Percentiles rank a stretch among this genome's conserved stretches.
Conservation (phyloP, 2,888 invertebrate genomes). For the Platycheirus rosarum region DNA sequence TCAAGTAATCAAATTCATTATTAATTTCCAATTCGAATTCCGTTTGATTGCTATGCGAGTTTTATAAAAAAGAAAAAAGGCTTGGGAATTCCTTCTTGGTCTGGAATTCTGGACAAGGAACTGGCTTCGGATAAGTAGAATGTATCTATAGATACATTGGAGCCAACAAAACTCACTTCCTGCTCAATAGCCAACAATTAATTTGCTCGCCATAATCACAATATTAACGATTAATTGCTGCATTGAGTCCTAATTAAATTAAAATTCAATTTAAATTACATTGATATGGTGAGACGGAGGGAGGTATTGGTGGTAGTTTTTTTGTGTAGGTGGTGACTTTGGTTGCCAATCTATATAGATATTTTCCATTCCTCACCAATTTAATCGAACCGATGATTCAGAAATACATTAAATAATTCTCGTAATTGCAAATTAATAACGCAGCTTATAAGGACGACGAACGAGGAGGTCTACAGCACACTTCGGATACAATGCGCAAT, state of each 20-base stretch:
- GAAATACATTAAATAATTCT: slow-evolving; percentile 67
- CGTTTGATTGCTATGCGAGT: slow-evolving; percentile 49
- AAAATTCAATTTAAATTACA: slow-evolving; percentile 69
- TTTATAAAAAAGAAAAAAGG: slow-evolving; percentile 33
- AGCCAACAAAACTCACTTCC: slow-evolving; percentile 49
- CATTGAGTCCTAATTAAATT: slow-evolving; percentile 71
- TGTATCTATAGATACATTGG: not conserved
- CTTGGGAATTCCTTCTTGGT: slow-evolving; percentile 9
- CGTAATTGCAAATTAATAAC: slow-evolving; percentile 72
- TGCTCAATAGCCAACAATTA: slow-evolving; percentile 71
- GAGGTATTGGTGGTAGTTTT: not conserved
- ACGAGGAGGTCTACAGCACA: not conserved
- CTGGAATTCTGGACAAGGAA: not conserved
- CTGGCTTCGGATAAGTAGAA: not conserved
- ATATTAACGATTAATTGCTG: slow-evolving; percentile 71
- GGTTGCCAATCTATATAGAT: not conserved
- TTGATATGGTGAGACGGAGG: not conserved
- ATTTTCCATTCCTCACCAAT: slow-evolving; percentile 6
- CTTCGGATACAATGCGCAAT: not conserved
- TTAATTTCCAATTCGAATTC: slow-evolving; percentile 44
- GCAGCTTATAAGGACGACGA: slow-evolving; percentile 61
- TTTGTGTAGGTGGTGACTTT: slow-evolving; percentile 12
- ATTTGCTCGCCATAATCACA: slow-evolving; percentile 73
- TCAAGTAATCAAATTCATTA: slow-evolving; percentile 70
- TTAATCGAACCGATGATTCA: slow-evolving; percentile 30